Evolutionary conservation across 2,888 invertebrate species (phyloP), one percentile per base, ranked within the genome.

Genomic region (Apodemia duryi): DNA sequence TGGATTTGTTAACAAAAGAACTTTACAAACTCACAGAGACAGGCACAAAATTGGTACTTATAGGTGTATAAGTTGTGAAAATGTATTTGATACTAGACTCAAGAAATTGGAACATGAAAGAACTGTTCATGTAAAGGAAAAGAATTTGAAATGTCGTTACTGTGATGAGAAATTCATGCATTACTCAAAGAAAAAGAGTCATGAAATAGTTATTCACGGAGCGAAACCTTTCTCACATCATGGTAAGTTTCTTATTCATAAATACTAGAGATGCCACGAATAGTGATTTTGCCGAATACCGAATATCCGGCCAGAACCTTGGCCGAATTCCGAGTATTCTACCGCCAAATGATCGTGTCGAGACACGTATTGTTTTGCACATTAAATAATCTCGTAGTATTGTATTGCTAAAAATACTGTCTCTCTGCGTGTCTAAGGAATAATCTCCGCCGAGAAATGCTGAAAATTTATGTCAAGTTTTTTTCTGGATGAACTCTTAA

Each of bases 61-160:
- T 60, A 73, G 75, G 29, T 93, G 93, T 64, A 76, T 77, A 0
- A 80, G 75, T 61, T 93, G 93, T 67, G 72, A 82, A 1, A 92
- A 92, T 72, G 76, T 84, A 0, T 93, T 92, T 69, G 81, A 88
- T 28, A 91, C 86, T 0, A 78, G 81, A 46, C 77, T 85, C 38
- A 87, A 89, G 29, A 76, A 86, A 64, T 84, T 84, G 61, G 80
- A 84, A 0, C 93, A 93, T 54, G 85, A 86, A 66, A 79, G 84
- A 51, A 81, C 83, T 1, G 85, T 88, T 0, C 91, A 87, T 66
- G 67, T 80, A 0, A 63, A 72, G 2, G 79, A 79, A 29, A 76
- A 76, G n/a, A 72, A 79, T 28, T 77, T 80, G 21, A 82, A 78
- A 69, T 86, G 86, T 49, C 75, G 74, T 0, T 78, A 78, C 41